Evolutionary conservation across 2,888 invertebrate genomes (phyloP), one percentile per base, ranked within the genome.

Genomic region (Polymixis flavicincta): DNA sequence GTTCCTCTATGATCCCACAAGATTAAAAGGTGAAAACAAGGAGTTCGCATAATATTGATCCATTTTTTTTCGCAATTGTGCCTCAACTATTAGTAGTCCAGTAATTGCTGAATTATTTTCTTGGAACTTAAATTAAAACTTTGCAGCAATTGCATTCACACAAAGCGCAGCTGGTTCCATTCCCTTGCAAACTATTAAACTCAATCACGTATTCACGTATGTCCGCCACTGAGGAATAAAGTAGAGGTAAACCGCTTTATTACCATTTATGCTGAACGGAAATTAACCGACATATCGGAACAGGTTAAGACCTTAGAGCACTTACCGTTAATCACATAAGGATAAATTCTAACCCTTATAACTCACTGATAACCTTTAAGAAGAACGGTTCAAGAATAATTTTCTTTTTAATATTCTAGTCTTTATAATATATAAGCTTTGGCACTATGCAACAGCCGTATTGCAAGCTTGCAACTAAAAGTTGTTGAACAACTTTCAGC

Each of bases 401-500:
- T 57, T 42, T 22, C 22, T 45, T 61, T 28, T 52, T 52, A 69
- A 68, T 78, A 69, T 28, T 52, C 14, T 42, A 14, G 59, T 45
- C 13, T 25, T 42, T 52, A 79, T 45, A 28, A 37, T 32, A 54
- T 66, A 52, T 54, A 63, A 48, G 8, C 32, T 48, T 59, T n/a
- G n/a, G 42, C 66, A 32, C 50, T 71, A 32, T 55, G 42, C 19
- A 72, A 37, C 60, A 61, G 59, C 59, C 50, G 65, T 73, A 67
- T 77, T 45, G 80, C 66, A 77, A 74, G 66, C 7, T 25, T 50
- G 54, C 42, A 76, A 76, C 64, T 55, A 55, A 85, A 85, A 84
- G 76, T 74, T 11, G 87, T 74, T 7, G 11, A 14, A 76, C 85
- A 80, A 85, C 87, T 87, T 87, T 80, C 77, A 76, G 80, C n/a